Base-by-base conservation (phyloP, 2,113 vertebrate genomes). In the Eonycteris spelaea region DNA sequence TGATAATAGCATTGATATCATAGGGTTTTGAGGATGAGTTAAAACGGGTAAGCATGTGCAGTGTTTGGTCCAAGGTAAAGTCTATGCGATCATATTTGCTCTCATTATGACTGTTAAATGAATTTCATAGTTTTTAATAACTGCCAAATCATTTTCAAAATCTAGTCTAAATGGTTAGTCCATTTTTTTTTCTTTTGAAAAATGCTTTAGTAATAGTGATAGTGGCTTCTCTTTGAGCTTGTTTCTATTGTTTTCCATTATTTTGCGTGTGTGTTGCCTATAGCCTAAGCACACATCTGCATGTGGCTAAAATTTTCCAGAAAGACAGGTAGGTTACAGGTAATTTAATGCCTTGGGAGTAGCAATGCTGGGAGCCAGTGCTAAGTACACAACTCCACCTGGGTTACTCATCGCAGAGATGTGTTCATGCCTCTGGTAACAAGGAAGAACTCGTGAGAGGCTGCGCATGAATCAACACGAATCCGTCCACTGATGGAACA, bases 261-360 rank as follows among this genome's bases (percentile, higher is more conserved):
- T 30, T 75, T 71, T 92, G 15, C 2, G 2, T 61, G 9, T 24
- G 7, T 33, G 90, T 91, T 91, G 11, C 40, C 19, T 63, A 6
- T 48, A 21, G 6, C 2, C 22, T 59, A 35, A 57, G 24, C 55
- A 53, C 12, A 51, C 1, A 28, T 5, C 43, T 24, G 24, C 22
- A 3, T 3, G 1, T 43, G 24, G 26, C 73, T 80, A 67, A 51
- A 74, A 4, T 13, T 51, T 93, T 38, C 2, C 7, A 38, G 48
- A 71, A 48, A 38, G 57, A 5, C 12, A 82, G 33, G 22, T 22
- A 57, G 18, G 6, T 79, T n/a, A 10, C 4, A 59, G 68, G 35
- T 68, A 4, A 18, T 3, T n/a, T 59, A 6, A 74, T 45, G 24
- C 6, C 38, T 11, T 19, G 1, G 1, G 7, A 3, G 18, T 13